Base-by-base conservation (phyloP, 1,140 invertebrate genomes). In the Drepana arcuata region DNA sequence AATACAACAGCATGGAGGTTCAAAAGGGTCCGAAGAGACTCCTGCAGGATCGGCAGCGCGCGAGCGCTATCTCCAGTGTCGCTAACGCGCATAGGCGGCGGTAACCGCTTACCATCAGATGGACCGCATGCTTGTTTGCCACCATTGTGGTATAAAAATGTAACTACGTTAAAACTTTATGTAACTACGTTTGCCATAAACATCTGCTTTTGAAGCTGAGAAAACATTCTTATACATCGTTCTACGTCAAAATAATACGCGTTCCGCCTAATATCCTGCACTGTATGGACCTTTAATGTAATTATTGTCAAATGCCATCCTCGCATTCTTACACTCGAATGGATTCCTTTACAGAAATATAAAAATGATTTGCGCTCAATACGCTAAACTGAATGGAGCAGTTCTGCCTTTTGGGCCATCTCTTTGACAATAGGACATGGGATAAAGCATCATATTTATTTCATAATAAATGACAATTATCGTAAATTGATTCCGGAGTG, bases 401-500 rank as follows among this genome's bases (percentile, higher is more conserved):
- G 61, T 44, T 54, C 50, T 45, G 55, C 48, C 59, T 64, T 74
- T 78, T 61, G 39, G 51, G 67, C 50, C 39, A 49, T 32, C 16
- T 48, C 28, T 16, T n/a, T 44, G 28, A 69, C 63, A 75, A 81
- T 62, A 61, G 64, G 29, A 14, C 11, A 48, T 28, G 28, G 53
- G 34, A 77, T 73, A 77, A 71, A 73, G 65, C 48, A 67, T 78
- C 78, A 82, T 82, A 82, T 82, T 79, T 78, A 82, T 79, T 79
- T 71, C 74, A 78, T 82, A 82, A 82, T 82, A 82, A 75, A 82
- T 79, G 78, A 75, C 77, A 81, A 81, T 81, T 81, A 81, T 72
- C 66, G 54, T 75, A 81, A 81, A 81, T 81, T 77, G 77, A 77
- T 79, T 77, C 67, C 44, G 28, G 31, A 43, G 34, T 52, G 44